These are phyloP conservation scores for Aromia moschata DNA, from an alignment of 2,888 invertebrate species.

Conservation along the genomic window DNA sequence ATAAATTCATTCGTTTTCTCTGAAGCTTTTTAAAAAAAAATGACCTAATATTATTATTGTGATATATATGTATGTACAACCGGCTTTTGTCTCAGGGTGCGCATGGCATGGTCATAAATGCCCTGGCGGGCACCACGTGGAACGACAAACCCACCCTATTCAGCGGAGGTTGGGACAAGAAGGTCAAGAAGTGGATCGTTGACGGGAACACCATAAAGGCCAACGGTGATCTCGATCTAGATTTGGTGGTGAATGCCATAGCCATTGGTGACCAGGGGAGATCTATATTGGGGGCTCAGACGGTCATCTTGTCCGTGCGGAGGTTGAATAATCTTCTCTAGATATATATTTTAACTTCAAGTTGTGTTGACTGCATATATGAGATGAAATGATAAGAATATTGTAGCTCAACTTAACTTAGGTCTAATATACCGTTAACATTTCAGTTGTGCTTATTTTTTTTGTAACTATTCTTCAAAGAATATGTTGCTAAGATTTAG, in stretches of 20 bases:
- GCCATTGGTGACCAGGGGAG: slow-evolving; percentile 40
- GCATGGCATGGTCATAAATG: slow-evolving; percentile 59
- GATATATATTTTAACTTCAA: too few species aligned
- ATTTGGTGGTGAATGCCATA: slow-evolving; percentile 47
- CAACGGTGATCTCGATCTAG: slow-evolving; percentile 41
- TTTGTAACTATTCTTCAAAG: too few species aligned
- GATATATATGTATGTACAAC: too few species aligned
- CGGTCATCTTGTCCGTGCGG: slow-evolving; percentile 60
- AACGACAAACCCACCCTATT: slow-evolving; percentile 49
- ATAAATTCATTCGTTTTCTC: too few species aligned
- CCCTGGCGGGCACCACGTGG: slow-evolving; percentile 53
- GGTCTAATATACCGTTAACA: too few species aligned
- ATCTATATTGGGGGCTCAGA: slow-evolving; percentile 69
- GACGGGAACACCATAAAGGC: slow-evolving; percentile 35
- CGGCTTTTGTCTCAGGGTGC: neutral
- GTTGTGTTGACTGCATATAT: too few species aligned
- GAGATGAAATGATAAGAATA: too few species aligned
- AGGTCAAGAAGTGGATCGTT: slow-evolving; percentile 61
- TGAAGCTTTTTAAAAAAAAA: neutral
- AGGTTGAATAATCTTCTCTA: slow-evolving; percentile 23
- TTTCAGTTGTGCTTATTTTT: too few species aligned
- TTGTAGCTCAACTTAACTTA: too few species aligned
- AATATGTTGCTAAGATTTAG: too few species aligned
- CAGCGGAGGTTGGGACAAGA: slow-evolving; percentile 64
- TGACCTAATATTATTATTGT: neutral